Percentiles rank a stretch among this genome's conserved stretches.
phyloP scores from a whole-genome alignment of 2,888 invertebrate species.

The Apoda limacodes region DNA sequence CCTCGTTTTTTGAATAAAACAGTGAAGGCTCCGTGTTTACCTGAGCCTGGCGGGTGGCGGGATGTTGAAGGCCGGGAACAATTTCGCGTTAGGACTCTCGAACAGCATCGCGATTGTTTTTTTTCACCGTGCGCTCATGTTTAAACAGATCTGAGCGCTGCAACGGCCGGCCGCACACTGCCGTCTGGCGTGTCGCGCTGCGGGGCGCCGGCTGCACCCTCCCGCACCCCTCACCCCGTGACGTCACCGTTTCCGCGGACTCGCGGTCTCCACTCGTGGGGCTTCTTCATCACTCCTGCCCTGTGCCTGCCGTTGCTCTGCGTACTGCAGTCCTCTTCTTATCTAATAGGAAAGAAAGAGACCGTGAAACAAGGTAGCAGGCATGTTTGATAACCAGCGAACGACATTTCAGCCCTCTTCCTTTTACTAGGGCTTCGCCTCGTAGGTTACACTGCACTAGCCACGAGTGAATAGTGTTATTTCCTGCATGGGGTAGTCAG shows the following conservation, averaged over 20 bases:
- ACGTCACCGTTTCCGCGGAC: conserved; percentile 39
- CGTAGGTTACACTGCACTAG: too few species aligned
- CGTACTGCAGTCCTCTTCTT: neutral
- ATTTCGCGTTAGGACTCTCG: conserved; percentile 79
- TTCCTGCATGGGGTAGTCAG: too few species aligned
- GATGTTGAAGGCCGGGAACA: conserved; percentile 76
- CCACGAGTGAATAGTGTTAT: too few species aligned
- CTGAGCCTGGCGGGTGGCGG: conserved; percentile 75
- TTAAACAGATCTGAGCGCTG: conserved; percentile 38
- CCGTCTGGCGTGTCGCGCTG: conserved; percentile 19
- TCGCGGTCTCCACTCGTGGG: too few species aligned
- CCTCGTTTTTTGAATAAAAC: conserved; percentile 1
- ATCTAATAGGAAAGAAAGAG: neutral
- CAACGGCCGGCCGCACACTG: conserved; percentile 56
- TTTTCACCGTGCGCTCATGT: conserved; percentile 56
- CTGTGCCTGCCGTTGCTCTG: too few species aligned
- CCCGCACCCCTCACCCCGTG: conserved; percentile 35
- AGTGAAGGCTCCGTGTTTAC: conserved; percentile 40
- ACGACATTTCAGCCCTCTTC: conserved; percentile 24
- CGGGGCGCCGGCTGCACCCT: conserved; percentile 27
- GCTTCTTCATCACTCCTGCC: too few species aligned
- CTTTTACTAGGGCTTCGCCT: conserved; percentile 27
- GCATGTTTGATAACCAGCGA: neutral
- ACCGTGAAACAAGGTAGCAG: too few species aligned
- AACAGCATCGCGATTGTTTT: conserved; percentile 73